These are phyloP conservation scores for Scaptodrosophila latifasciaeformis DNA, from an alignment of 2,888 invertebrate genomes.

Conservation along the genomic window DNA sequence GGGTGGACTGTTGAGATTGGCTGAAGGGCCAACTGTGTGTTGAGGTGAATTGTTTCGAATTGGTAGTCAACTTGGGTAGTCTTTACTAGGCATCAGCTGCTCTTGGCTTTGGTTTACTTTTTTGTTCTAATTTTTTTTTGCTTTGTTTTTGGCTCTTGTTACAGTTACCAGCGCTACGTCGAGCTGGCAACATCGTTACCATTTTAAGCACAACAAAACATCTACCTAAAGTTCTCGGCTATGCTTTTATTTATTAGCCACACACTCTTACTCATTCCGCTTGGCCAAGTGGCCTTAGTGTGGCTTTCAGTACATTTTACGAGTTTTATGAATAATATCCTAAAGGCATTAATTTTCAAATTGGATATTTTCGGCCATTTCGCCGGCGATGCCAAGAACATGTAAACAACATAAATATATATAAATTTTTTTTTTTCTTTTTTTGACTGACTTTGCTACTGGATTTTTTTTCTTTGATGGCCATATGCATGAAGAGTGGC, in stretches of 20 bases:
- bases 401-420: slow-evolving; percentile 54
- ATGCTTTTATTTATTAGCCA: slow-evolving; percentile 8
- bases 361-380: slow-evolving; percentile 67
- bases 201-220: not conserved
- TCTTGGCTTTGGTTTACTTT: slow-evolving; percentile 38
- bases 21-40: slow-evolving; percentile 3
- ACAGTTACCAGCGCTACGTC: too few relatives aligned
- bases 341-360: slow-evolving; percentile 70
- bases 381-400: slow-evolving; percentile 42
- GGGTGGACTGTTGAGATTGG: slow-evolving; percentile 8
- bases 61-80: not conserved
- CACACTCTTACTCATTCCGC: not conserved
- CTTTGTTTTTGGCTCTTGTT: not conserved
- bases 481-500: slow-evolving; percentile 58
- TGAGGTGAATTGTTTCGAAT: slow-evolving; percentile 16
- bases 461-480: not conserved
- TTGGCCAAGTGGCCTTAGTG: too few relatives aligned
- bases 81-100: slow-evolving; percentile 33
- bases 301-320: slow-evolving; percentile 26
- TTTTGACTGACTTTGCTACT: too few relatives aligned
- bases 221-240: slow-evolving; percentile 12
- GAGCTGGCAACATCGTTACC: too few relatives aligned
- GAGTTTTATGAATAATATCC: slow-evolving; percentile 70
- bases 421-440: not conserved
- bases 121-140: slow-evolving; percentile 2